Percentiles rank a stretch among this genome's conserved stretches.
phyloP scores from a whole-genome alignment of 1,140 invertebrate genomes.

The Liolophura sinensis region DNA sequence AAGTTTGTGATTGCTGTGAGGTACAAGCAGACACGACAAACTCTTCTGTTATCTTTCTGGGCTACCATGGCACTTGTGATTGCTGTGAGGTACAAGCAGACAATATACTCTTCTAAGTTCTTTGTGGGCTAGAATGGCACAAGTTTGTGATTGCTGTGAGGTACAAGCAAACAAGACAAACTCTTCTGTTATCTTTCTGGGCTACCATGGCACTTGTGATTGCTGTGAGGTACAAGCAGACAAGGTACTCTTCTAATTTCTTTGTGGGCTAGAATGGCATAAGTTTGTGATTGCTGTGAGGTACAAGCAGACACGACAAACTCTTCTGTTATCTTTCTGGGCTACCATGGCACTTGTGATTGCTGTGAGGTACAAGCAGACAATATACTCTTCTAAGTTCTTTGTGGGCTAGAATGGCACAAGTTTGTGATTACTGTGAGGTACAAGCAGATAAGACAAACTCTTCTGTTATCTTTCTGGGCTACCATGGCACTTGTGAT shows the following conservation, averaged over 20 bases:
- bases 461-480: conserved; percentile 38
- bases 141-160: neutral
- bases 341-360: no score
- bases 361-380: neutral
- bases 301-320: neutral
- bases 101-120: no score
- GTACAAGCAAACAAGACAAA: neutral
- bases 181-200: no score
- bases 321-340: no score
- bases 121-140: no score
- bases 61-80: no score
- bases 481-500: conserved; percentile 49
- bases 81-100: no score
- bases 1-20: no score
- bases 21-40: no score
- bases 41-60: no score
- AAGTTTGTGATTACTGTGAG: neutral
- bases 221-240: conserved; percentile 1
- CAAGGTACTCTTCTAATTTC: neutral
- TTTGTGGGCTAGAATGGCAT: neutral
- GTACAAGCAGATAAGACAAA: no score
- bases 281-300: neutral
- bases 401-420: neutral
- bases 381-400: neutral
- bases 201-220: neutral